Evolutionary conservation across 53 echinoderm and acorn worm species (phyloP).

Genomic region (Hippasteria phrygiana): DNA sequence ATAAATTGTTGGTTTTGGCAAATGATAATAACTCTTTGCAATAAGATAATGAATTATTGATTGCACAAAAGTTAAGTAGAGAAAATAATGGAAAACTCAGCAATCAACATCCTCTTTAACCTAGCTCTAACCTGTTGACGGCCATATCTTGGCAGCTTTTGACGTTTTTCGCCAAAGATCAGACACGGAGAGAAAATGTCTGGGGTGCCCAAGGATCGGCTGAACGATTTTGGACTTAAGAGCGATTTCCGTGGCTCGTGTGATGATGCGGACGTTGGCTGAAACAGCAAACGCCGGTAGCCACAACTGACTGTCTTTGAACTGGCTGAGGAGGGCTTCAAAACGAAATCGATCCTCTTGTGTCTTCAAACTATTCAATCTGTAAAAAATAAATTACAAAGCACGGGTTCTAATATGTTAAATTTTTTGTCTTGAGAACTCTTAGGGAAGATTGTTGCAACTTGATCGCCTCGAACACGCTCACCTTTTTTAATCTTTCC

Average conservation of each 20-base stretch:
- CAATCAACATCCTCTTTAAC: background rate
- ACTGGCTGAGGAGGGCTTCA: background rate
- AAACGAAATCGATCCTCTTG: background rate
- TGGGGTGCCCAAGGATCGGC: slow-evolving; percentile 5
- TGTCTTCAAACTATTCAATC: background rate
- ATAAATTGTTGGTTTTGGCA: no score
- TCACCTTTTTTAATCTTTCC: no score
- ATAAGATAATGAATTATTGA: no score
- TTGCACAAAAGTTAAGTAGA: no score
- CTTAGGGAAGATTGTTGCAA: no score
- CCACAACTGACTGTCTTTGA: background rate
- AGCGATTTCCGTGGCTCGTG: background rate
- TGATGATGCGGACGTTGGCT: background rate
- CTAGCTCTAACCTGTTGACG: background rate
- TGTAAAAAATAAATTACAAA: background rate
- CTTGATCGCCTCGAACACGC: no score
- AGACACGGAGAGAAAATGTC: background rate
- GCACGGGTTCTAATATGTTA: no score
- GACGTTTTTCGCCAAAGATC: background rate
- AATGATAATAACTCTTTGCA: no score
- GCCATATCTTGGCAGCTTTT: background rate
- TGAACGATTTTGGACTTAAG: background rate
- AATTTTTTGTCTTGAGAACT: no score
- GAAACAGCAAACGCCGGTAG: background rate
- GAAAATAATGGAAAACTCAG: background rate